These are phyloP conservation scores for Hydrolagus colliei DNA, from an alignment of 2,797 vertebrate genomes.

Conservation along the genomic window DNA sequence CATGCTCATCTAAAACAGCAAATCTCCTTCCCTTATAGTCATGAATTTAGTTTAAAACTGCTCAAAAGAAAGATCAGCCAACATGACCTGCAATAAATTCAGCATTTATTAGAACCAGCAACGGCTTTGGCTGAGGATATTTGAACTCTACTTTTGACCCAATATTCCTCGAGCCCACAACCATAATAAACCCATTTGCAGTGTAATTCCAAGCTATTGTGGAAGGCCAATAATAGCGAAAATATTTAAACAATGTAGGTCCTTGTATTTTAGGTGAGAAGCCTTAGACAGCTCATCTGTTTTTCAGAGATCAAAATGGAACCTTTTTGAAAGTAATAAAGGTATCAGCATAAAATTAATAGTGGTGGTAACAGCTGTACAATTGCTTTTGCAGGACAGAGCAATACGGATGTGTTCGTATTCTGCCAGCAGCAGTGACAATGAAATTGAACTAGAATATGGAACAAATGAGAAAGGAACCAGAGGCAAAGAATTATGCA, in stretches of 20 bases:
- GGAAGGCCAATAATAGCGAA: background rate
- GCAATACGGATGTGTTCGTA: conserved; percentile 57
- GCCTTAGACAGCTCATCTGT: background rate
- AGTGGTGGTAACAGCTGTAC: background rate
- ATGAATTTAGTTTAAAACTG: conserved; percentile 2
- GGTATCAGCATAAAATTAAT: conserved; percentile 11
- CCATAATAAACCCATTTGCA: background rate
- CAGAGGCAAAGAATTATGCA: conserved; percentile 51
- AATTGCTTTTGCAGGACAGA: conserved; percentile 53
- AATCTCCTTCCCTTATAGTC: background rate
- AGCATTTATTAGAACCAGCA: background rate
- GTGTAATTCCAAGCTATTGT: background rate
- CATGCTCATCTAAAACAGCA: background rate
- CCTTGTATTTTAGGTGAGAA: too few species aligned
- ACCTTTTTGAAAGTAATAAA: conserved; percentile 11
- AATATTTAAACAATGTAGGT: background rate
- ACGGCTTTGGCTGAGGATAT: background rate
- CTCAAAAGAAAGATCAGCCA: background rate
- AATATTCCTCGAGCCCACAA: background rate
- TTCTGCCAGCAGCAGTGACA: conserved; percentile 58
- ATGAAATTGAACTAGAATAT: conserved; percentile 58
- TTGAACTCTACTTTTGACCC: conserved; percentile 3
- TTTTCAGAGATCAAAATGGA: background rate
- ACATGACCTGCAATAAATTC: background rate
- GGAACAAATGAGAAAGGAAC: conserved; percentile 46